These are phyloP conservation scores for Mesocentrotus franciscanus DNA, from an alignment of 53 echinoderm and acorn worm species.

Conservation along the genomic window DNA sequence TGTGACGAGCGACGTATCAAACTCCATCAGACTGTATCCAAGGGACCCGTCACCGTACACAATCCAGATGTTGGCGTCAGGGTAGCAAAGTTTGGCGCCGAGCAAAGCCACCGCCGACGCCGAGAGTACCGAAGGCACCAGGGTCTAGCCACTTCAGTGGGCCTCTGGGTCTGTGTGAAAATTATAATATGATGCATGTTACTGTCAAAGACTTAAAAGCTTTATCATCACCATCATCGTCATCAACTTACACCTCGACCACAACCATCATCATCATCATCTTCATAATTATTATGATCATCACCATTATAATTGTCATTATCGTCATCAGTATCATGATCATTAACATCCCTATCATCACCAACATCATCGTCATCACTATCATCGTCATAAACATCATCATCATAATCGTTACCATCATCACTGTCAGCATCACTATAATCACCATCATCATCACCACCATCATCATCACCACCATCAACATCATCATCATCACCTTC, in stretches of 20 bases:
- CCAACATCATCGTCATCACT: neutral
- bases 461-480: neutral
- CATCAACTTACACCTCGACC: too few relatives aligned
- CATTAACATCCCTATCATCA: neutral
- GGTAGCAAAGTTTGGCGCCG: constrained; percentile 92
- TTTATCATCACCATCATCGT: too few relatives aligned
- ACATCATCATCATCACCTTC: neutral
- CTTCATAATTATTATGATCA: too few relatives aligned
- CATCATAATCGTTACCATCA: neutral
- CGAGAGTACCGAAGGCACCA: constrained; percentile 96
- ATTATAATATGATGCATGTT: neutral
- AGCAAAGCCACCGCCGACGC: constrained; percentile 99
- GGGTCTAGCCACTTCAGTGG: constrained; percentile 97
- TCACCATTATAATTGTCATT: neutral
- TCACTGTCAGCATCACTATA: neutral
- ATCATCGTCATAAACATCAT: neutral
- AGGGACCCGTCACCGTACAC: constrained; percentile 95
- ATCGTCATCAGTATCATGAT: neutral
- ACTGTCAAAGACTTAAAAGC: too few relatives aligned
- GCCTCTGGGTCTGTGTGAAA: constrained; percentile 81
- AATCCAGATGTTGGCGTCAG: constrained; percentile 95
- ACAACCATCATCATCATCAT: too few relatives aligned
- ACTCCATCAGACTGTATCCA: constrained; percentile 95
- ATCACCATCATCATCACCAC: neutral
- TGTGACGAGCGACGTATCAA: constrained; percentile 91